Evolutionary conservation across 2,797 vertebrate species (phyloP).

Genomic region (Rhinoraja longicauda): DNA sequence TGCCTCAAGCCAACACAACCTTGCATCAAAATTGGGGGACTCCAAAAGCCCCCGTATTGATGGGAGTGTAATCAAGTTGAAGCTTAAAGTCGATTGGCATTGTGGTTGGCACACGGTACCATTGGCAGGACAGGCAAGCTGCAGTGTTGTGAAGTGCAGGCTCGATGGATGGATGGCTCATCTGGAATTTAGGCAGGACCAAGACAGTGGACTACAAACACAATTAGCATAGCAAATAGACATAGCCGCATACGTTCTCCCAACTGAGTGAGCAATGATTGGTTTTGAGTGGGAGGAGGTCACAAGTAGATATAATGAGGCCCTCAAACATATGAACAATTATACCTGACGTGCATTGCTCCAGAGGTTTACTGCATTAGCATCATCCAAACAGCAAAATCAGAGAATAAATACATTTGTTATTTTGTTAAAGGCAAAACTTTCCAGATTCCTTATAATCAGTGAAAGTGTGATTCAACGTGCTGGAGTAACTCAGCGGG

Average conservation of each 20-base stretch:
- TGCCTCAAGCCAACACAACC: too few species aligned
- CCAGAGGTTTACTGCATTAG: background rate
- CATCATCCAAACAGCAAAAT: background rate
- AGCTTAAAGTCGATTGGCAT: too few species aligned
- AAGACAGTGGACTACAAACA: background rate
- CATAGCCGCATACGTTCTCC: background rate
- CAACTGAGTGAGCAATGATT: background rate
- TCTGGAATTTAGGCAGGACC: background rate
- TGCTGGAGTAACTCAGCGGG: too few species aligned
- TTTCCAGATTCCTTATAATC: background rate
- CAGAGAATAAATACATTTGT: background rate
- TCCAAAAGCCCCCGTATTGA: too few species aligned
- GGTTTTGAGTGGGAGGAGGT: background rate
- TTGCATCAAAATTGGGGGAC: too few species aligned
- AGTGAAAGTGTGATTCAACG: background rate
- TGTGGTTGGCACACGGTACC: too few species aligned
- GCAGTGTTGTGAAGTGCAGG: background rate
- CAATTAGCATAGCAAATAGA: background rate
- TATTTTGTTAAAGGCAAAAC: background rate
- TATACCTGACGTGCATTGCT: background rate
- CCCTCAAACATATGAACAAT: background rate
- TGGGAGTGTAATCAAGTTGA: too few species aligned
- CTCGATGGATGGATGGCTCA: background rate
- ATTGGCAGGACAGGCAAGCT: too few species aligned
- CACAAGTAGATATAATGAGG: background rate